These are phyloP conservation scores for Poecile atricapillus DNA, from an alignment of 2,113 vertebrate genomes.

Conservation along the genomic window DNA sequence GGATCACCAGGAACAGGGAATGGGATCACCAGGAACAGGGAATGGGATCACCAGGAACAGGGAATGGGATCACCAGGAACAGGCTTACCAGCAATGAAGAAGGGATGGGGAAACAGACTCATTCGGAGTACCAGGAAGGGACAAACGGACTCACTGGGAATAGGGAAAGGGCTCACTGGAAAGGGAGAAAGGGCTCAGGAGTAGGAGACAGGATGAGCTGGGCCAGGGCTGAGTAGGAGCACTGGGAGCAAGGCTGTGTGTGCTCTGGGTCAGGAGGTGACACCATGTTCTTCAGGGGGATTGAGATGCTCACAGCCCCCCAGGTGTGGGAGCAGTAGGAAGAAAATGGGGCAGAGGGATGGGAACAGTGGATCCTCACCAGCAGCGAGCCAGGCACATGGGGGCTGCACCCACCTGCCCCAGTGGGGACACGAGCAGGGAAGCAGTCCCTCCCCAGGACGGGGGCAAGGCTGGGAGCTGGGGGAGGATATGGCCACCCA, in stretches of 20 bases:
- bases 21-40: not conserved
- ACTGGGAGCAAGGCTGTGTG: not conserved
- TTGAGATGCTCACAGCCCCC: too few relatives aligned
- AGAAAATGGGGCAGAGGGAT: not conserved
- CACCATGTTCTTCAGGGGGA: rapidly evolving
- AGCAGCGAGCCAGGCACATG: too few relatives aligned
- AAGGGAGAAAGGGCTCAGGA: not conserved
- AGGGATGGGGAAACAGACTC: not conserved
- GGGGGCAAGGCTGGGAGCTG: not conserved
- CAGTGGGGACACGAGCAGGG: rapidly evolving
- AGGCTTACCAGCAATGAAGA: too few relatives aligned
- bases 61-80: not conserved
- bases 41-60: too few relatives aligned
- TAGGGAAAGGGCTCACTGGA: not conserved
- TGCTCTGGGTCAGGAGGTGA: not conserved
- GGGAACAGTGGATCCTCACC: not conserved
- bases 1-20: not conserved
- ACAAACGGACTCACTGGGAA: not conserved
- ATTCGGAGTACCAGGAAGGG: not conserved
- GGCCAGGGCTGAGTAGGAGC: not conserved
- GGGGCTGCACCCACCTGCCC: not conserved
- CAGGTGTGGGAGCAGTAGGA: not conserved
- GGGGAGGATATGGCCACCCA: rapidly evolving
- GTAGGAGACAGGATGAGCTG: not conserved
- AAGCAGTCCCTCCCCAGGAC: not conserved